Conservation (phyloP, 1,140 invertebrate species). For the Sitodiplosis mosellana region DNA sequence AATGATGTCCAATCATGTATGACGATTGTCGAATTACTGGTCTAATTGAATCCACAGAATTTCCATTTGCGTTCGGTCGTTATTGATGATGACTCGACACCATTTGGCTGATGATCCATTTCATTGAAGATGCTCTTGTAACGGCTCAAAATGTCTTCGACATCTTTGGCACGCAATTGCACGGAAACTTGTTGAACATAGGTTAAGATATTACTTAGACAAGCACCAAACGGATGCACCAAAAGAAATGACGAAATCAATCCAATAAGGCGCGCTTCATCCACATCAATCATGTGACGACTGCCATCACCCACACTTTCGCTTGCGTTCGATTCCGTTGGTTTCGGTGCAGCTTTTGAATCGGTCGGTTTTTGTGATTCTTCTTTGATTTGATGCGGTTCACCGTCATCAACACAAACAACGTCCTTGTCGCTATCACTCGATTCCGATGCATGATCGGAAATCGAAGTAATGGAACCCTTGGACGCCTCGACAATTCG, state of each 20-base stretch:
- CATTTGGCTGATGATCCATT: conserved; percentile 53
- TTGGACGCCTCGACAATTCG: conserved; percentile 19
- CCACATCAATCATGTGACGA: conserved; percentile 25
- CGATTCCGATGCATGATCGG: conserved; percentile 6
- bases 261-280: conserved; percentile 51
- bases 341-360: not conserved
- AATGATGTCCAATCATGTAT: too few species aligned
- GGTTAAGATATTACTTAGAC: conserved; percentile 66
- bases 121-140: conserved; percentile 61
- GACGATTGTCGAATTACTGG: not conserved
- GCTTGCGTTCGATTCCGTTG: too few species aligned
- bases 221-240: conserved; percentile 73
- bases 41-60: conserved; percentile 39
- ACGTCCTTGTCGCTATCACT: conserved; percentile 6
- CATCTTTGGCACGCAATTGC: conserved; percentile 42
- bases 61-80: conserved; percentile 56
- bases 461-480: not conserved
- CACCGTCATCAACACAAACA: not conserved
- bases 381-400: too few species aligned
- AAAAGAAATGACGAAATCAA: conserved; percentile 68
- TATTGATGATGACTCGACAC: conserved; percentile 22
- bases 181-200: conserved; percentile 60
- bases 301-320: not conserved
- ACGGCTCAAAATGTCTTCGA: conserved; percentile 52
- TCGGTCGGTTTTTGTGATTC: conserved; percentile 10